Percentiles rank a stretch among this genome's conserved stretches.
Evolutionary conservation across 2,113 vertebrate genomes (phyloP).

Genomic region (Sceloporus undulatus): DNA sequence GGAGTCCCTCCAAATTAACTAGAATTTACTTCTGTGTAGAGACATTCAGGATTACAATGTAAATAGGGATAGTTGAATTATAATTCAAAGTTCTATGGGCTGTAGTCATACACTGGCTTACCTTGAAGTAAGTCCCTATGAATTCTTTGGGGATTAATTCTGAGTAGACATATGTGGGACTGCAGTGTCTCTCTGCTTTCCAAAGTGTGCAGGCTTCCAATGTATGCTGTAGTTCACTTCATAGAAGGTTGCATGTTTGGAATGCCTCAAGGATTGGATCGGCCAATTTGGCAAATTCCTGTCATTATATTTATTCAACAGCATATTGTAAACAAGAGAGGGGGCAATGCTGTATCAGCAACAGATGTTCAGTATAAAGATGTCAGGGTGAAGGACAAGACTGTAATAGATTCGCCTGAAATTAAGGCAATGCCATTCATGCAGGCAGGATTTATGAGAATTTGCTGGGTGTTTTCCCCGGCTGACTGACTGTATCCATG

Average conservation of each 20-base stretch:
- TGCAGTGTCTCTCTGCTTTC: neutral
- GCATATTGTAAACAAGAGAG: slow-evolving; percentile 41
- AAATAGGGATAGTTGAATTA: neutral
- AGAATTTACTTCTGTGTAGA: neutral
- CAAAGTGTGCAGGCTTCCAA: neutral
- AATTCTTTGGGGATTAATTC: neutral
- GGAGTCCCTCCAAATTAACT: too few species aligned
- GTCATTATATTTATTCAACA: slow-evolving; percentile 42
- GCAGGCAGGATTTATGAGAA: neutral
- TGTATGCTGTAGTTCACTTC: neutral
- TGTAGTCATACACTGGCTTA: neutral
- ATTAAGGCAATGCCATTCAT: slow-evolving; percentile 17
- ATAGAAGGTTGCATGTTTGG: neutral
- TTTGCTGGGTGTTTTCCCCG: slow-evolving; percentile 26
- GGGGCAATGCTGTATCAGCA: slow-evolving; percentile 30
- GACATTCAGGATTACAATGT: neutral
- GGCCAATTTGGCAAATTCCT: slow-evolving; percentile 33
- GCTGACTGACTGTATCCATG: neutral
- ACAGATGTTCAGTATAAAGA: slow-evolving; percentile 30
- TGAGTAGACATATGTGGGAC: neutral
- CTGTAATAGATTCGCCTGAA: neutral
- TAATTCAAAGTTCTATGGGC: neutral
- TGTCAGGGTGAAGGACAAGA: slow-evolving; percentile 18
- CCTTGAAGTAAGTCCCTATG: neutral
- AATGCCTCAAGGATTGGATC: neutral